Evolutionary conservation across 2,113 vertebrate genomes (phyloP), one percentile per base, ranked within the genome.

Genomic region (Pseudonaja textilis): DNA sequence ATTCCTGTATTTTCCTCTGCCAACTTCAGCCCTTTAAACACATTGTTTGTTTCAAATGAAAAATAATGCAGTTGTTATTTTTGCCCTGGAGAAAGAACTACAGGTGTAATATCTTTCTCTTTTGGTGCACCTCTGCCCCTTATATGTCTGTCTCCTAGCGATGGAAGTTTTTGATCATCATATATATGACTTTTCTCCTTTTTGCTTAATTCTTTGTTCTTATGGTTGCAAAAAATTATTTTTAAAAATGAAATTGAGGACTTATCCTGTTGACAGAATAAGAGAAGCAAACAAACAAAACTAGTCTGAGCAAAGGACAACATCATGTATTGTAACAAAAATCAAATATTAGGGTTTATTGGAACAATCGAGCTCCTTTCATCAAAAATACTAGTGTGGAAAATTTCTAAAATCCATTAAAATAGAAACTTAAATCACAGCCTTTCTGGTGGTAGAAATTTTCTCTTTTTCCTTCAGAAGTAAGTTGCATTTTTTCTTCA

Each of bases 11-110:
- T 91, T 64, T 87, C 16, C 16, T 22, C 25, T 85, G 47, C 20
- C 64, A 90, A 34, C 22, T 81, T 90, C 11, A 50, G 29, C 85
- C n/a, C 23, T 1, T 94, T 94, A 95, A 95, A 96, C 94, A 96
- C 94, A 20, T 94, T 90, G 26, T 86, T 93, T 97, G 4, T 34
- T 57, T 57, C 23, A 89, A 93, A 89, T 55, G 4, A 89, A 20
- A 52, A 34, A 11, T 45, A 87, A 39, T 39, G 42, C 4, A 56
- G 50, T 39, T 6, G 56, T 26, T 29, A 14, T 85, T 4, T n/a
- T 90, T 52, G 23, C 57, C 8, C 42, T 55, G 6, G 16, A 54
- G 45, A 47, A 29, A 26, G 42, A 89, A 92, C 54, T 85, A 39
- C 74, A 22, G 39, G 47, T 39, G 69, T 89, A 90, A 54, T 3